Evolutionary conservation across 1,140 invertebrate species (phyloP).

Genomic region (Drosophila guanche): DNA sequence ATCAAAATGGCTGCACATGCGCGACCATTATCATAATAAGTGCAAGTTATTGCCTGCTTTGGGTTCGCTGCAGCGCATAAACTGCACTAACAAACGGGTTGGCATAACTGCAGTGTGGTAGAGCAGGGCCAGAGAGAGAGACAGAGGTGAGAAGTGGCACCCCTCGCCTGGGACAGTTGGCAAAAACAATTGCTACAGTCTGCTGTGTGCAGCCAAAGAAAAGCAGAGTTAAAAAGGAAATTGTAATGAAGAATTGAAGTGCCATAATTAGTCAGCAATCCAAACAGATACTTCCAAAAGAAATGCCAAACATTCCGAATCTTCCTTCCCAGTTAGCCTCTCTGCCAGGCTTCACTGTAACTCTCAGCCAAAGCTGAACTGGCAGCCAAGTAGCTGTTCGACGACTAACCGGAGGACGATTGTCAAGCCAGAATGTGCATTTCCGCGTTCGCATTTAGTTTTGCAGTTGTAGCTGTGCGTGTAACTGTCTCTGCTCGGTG

Average conservation of each 20-base stretch:
- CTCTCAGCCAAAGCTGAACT: conserved; percentile 1
- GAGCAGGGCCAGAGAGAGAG: not conserved
- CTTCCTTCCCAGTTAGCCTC: too few relatives aligned
- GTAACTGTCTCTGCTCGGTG: conserved; percentile 16
- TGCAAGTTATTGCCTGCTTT: conserved; percentile 60
- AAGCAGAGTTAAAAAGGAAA: too few relatives aligned
- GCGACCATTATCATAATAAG: conserved; percentile 67
- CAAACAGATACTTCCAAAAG: too few relatives aligned
- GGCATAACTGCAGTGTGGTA: conserved; percentile 22
- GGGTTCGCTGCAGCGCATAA: conserved; percentile 45
- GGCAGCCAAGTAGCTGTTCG: conserved; percentile 2
- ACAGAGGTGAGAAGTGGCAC: too few relatives aligned
- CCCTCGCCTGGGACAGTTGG: too few relatives aligned
- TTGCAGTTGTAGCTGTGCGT: conserved; percentile 13
- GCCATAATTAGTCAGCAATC: too few relatives aligned
- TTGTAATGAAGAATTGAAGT: too few relatives aligned
- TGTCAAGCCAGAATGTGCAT: conserved; percentile 75
- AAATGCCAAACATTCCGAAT: too few relatives aligned
- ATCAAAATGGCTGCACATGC: conserved; percentile 70
- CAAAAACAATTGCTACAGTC: too few relatives aligned
- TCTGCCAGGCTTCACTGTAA: conserved; percentile 9
- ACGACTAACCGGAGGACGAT: conserved; percentile 45
- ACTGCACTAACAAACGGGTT: conserved; percentile 40
- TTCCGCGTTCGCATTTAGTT: conserved; percentile 72
- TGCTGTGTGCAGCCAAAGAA: too few relatives aligned